Conservation (phyloP, 2,113 vertebrate species). For the Austrofundulus limnaeus region DNA sequence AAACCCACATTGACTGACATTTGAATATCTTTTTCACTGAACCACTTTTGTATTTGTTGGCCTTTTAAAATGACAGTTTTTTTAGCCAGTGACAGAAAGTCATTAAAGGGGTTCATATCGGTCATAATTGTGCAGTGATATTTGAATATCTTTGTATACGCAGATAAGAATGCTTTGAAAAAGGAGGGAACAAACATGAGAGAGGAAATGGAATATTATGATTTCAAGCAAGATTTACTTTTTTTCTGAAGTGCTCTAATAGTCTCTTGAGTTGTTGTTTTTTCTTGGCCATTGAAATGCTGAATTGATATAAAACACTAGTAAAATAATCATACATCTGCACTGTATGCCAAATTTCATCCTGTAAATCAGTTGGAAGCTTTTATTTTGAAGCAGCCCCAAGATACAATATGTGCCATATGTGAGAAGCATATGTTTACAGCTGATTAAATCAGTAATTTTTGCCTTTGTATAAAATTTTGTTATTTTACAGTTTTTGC, state of each 20-base stretch:
- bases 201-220: slow-evolving; percentile 26
- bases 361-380: no score
- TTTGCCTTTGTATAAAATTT: no score
- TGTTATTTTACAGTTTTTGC: no score
- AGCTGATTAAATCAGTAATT: no score
- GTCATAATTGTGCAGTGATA: slow-evolving; percentile 38
- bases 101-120: slow-evolving; percentile 2
- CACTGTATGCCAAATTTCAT: no score
- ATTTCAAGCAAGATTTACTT: slow-evolving; percentile 14
- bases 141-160: slow-evolving; percentile 51
- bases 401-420: no score
- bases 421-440: no score
- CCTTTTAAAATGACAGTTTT: slow-evolving; percentile 35
- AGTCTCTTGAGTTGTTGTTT: slow-evolving; percentile 5
- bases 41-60: slow-evolving; percentile 37
- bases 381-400: no score
- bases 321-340: no score
- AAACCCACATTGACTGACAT: background rate
- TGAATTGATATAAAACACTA: background rate
- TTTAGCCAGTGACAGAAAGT: slow-evolving; percentile 11
- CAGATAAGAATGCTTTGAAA: slow-evolving; percentile 47
- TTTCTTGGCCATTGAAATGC: background rate
- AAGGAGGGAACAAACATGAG: slow-evolving; percentile 3
- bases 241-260: slow-evolving; percentile 5
- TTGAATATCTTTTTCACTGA: slow-evolving; percentile 11